These are phyloP conservation scores for Tamias sibiricus DNA, from an alignment of 2,113 vertebrate genomes.

Conservation along the genomic window DNA sequence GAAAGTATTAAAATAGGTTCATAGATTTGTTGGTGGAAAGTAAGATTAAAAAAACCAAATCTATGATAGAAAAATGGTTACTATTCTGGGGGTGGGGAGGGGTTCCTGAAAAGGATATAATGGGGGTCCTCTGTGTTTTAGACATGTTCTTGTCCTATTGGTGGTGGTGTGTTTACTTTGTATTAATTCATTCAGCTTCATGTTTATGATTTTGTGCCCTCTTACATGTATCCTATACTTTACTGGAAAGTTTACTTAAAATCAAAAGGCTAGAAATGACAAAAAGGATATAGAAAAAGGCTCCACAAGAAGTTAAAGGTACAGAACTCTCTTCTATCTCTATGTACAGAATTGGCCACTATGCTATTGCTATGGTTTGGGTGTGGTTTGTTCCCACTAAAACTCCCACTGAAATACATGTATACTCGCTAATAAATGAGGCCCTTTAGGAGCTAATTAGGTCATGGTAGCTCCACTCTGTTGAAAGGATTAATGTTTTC, in stretches of 20 bases:
- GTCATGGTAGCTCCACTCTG: neutral
- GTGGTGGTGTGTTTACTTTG: neutral
- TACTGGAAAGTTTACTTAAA: neutral
- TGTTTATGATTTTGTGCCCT: neutral
- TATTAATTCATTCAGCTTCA: conserved; percentile 27
- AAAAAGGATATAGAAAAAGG: conserved; percentile 15
- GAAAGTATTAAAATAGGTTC: neutral
- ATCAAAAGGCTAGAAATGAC: conserved; percentile 25
- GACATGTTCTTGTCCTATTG: neutral
- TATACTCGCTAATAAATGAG: neutral
- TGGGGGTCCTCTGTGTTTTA: neutral
- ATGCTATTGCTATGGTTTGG: neutral
- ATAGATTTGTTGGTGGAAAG: neutral
- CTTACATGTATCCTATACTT: neutral
- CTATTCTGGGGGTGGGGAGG: neutral
- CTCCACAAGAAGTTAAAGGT: neutral
- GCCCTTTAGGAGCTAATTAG: neutral
- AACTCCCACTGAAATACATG: neutral
- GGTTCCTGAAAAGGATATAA: neutral
- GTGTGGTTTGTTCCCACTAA: neutral
- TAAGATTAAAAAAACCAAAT: neutral
- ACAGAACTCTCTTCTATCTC: neutral
- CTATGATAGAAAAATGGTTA: neutral
- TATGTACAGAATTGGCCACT: neutral
- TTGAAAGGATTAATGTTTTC: neutral